Evolutionary conservation across 1,140 invertebrate genomes (phyloP).

Genomic region (Lordiphosa collinella): DNA sequence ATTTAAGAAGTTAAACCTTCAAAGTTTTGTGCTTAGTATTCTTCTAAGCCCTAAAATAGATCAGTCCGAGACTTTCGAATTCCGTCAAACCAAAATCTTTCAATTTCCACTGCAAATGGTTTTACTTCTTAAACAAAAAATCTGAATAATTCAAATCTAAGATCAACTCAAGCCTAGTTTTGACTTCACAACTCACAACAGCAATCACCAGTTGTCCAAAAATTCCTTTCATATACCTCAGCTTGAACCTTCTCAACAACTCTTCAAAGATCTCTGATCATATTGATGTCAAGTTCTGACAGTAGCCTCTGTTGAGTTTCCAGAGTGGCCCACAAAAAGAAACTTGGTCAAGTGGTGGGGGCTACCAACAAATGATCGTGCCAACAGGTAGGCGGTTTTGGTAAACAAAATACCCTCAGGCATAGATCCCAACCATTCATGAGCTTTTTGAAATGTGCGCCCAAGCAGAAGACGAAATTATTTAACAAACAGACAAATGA

Average conservation of each 20-base stretch:
- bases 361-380: conserved; percentile 27
- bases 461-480: conserved; percentile 35
- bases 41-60: too few species aligned
- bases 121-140: too few species aligned
- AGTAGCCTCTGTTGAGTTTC: conserved; percentile 24
- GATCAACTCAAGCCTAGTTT: neutral
- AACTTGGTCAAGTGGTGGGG: conserved; percentile 40
- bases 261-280: conserved; percentile 14
- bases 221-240: conserved; percentile 1
- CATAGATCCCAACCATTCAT: conserved; percentile 10
- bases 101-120: too few species aligned
- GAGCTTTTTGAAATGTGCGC: conserved; percentile 17
- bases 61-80: too few species aligned
- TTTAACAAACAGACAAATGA: conserved; percentile 57
- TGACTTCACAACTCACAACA: neutral
- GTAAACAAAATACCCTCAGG: conserved; percentile 20
- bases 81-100: too few species aligned
- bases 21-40: too few species aligned
- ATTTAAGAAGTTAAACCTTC: too few species aligned
- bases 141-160: too few species aligned
- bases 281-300: conserved; percentile 57
- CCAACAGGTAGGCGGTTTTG: conserved; percentile 36
- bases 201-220: neutral
- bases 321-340: conserved; percentile 7
- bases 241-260: conserved; percentile 32